Evolutionary conservation across 2,113 vertebrate genomes (phyloP), one percentile per base, ranked within the genome.

Genomic region (Peromyscus polionotus): DNA sequence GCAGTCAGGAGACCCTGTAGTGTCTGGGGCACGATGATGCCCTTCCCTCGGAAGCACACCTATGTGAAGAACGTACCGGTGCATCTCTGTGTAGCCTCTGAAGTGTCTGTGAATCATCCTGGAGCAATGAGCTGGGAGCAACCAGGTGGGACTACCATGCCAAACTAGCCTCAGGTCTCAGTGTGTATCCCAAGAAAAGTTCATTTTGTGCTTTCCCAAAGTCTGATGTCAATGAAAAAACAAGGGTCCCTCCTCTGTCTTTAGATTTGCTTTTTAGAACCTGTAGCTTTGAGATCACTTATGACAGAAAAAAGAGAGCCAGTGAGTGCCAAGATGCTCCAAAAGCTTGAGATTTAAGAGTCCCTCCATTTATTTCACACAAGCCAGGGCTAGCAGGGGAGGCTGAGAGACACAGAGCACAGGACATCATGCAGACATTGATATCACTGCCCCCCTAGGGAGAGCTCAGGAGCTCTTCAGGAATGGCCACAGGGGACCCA

Each of bases 361-460:
- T 28, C 19, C 3, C 12, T 0, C 68, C 20, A 0, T 31, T 20
- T 63, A 12, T 9, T 3, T 12, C 57, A 22, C 24, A 1, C 0
- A 39, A 28, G n/a, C 63, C 39, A 36, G 72, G 54, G 4, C 33
- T 68, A 1, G 1, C 54, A 0, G 0, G 24, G 51, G 26, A 57
- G 51, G 42, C 65, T 11, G 48, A 48, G 19, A 22, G 5, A 24
- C 0, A 13, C 0, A 9, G 57, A 36, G 31, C 75, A 22, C 0
- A 0, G 1, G 36, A n/a, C 16, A 0, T 1, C 4, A 5, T 68
- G 12, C 0, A 2, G 81, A 76, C 5, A n/a, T 17, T 1, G 0
- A 20, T 2, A 0, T 13, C 36, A 3, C 75, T 2, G 26, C 19
- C 48, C 13, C 5, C 0, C 45, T 51, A 0, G 3, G 31, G 48